These are phyloP conservation scores for Spongia lamella DNA, from an alignment of 37 sponge, comb jelly and placozoan genomes.

Conservation along the genomic window DNA sequence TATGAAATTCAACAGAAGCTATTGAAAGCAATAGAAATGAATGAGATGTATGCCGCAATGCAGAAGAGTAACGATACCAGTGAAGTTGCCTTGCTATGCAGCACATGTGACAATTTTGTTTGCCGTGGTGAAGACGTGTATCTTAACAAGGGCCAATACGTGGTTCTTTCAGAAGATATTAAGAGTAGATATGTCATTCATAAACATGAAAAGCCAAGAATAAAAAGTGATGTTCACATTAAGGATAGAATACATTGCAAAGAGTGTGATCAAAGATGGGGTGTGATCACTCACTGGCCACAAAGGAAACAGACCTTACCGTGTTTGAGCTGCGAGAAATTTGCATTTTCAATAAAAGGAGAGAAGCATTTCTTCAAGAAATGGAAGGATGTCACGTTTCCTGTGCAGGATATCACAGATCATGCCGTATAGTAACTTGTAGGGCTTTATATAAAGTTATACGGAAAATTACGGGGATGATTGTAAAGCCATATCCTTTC, in stretches of 20 bases:
- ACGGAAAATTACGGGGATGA: too few relatives aligned
- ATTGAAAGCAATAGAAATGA: not conserved
- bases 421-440: too few relatives aligned
- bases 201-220: not conserved
- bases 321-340: slow-evolving; percentile 9
- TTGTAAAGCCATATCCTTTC: too few relatives aligned
- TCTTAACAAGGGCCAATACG: not conserved
- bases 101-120: slow-evolving; percentile 13
- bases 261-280: slow-evolving; percentile 10
- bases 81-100: not conserved
- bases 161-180: slow-evolving; percentile 14
- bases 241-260: slow-evolving; percentile 4
- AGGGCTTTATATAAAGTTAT: too few relatives aligned
- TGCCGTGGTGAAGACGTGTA: slow-evolving; percentile 23
- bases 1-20: not conserved
- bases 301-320: not conserved
- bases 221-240: not conserved
- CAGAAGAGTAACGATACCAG: not conserved
- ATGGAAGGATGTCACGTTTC: slow-evolving; percentile 18
- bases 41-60: not conserved
- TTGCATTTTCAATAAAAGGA: slow-evolving; percentile 11
- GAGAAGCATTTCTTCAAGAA: not conserved
- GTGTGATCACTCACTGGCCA: not conserved
- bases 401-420: not conserved
- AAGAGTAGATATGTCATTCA: not conserved